Evolutionary conservation across 2,113 vertebrate species (phyloP), one percentile per base, ranked within the genome.

Genomic region (Eptatretus burgeri): DNA sequence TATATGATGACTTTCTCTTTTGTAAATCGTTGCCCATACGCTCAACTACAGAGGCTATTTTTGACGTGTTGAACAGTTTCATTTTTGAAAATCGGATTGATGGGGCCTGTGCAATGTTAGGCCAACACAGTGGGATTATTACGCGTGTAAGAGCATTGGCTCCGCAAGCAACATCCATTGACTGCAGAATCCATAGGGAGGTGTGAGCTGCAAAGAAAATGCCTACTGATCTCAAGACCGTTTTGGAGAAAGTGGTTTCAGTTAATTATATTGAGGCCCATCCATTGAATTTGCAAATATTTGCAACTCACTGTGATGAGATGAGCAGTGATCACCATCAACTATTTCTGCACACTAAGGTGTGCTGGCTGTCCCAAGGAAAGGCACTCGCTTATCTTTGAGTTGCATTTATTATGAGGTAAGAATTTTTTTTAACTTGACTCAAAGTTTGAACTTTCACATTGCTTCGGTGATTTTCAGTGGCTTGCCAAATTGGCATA

Each of bases 271-370:
- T 65, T 9, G 65, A 67, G 49, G 51, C 18, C 17, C 65, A 41
- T 49, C 50, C 65, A 20, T 62, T 63, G 14, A 66, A 66, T 50
- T 63, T 27, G 63, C n/a, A 51, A 16, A 13, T 67, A 51, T 67
- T 66, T 67, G 51, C 64, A 19, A 52, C 49, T 16, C 62, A 63
- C 41, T 67, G 64, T 20, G 50, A n/a, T 9, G 66, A 67, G 17
- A 63, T 67, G 66, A 64, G 64, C 18, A 63, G 60, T 16, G 66
- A 67, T 50, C 66, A 66, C 51, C n/a, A 12, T 41, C n/a, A 49
- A 51, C 16, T 50, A 51, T 62, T 67, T 52, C 41, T 66, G 51
- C 66, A 67, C 51, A 66, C 67, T 64, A 41, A 67, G n/a, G 67
- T 68, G 50, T 12, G 53, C 52, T 67, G 49, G 66, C 63, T 68